Evolutionary conservation across 2,888 invertebrate genomes (phyloP).

Genomic region (Portevinia maculata): DNA sequence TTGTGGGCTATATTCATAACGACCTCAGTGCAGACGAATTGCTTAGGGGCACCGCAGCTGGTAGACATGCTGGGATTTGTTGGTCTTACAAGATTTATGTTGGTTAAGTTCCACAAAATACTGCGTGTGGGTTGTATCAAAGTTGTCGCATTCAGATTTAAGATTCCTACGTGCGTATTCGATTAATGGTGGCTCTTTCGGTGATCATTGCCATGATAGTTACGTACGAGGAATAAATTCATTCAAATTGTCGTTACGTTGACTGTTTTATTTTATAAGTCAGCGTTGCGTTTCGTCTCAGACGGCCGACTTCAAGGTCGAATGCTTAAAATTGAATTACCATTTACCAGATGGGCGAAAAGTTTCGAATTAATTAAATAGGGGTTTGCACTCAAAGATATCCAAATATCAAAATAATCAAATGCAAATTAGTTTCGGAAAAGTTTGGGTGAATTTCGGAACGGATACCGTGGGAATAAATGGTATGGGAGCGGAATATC

Average conservation of each 20-base stretch:
- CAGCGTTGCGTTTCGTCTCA: conserved; percentile 9
- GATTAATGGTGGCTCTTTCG: conserved; percentile 28
- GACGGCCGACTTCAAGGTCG: conserved; percentile 50
- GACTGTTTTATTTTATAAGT: conserved; percentile 17
- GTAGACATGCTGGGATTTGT: conserved; percentile 43
- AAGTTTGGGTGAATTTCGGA: background rate
- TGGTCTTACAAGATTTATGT: conserved; percentile 14
- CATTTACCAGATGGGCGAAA: conserved; percentile 13
- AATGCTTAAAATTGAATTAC: conserved; percentile 4
- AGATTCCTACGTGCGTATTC: conserved; percentile 55
- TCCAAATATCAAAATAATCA: conserved; percentile 3
- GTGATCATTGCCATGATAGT: conserved; percentile 33
- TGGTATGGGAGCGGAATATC: background rate
- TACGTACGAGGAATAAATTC: conserved; percentile 43
- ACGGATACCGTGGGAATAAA: background rate
- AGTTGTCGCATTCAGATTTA: conserved; percentile 24
- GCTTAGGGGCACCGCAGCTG: conserved; percentile 44
- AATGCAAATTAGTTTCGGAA: conserved; percentile 33
- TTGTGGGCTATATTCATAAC: conserved; percentile 24
- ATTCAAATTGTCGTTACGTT: conserved; percentile 15
- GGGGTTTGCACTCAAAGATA: background rate
- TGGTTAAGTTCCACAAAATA: background rate
- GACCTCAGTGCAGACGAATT: conserved; percentile 53
- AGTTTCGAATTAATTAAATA: conserved; percentile 23
- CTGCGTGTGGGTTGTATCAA: conserved; percentile 33